Percentiles rank a stretch among this genome's conserved stretches.
Conservation (phyloP, 2,797 vertebrate genomes). For the Rhinophrynus dorsalis region DNA sequence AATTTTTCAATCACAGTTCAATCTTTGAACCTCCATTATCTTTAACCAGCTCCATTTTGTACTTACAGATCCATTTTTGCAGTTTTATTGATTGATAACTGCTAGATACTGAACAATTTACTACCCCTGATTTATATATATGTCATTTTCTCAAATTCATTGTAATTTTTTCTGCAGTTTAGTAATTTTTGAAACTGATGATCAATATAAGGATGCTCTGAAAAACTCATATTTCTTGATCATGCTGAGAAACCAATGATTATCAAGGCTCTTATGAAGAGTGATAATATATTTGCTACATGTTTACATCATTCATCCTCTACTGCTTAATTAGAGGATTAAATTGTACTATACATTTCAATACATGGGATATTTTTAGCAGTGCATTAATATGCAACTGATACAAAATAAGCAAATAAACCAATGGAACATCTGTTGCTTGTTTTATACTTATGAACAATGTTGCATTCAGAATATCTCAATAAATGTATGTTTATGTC, state of each 20-base stretch:
- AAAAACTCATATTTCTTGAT: background rate
- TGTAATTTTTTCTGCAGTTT: background rate
- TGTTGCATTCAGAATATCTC: background rate
- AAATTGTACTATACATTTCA: slow-evolving; percentile 19
- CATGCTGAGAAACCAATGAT: slow-evolving; percentile 9
- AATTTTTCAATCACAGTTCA: too few relatives aligned
- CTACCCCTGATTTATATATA: too few relatives aligned
- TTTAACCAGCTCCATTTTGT: too few relatives aligned
- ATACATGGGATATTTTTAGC: slow-evolving; percentile 1
- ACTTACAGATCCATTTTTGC: too few relatives aligned
- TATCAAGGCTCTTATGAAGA: background rate
- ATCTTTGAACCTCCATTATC: too few relatives aligned
- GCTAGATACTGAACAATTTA: too few relatives aligned
- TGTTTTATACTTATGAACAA: background rate
- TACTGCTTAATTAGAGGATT: slow-evolving; percentile 8
- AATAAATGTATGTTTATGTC: slow-evolving; percentile 29
- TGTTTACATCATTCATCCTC: slow-evolving; percentile 28
- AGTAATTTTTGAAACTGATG: background rate
- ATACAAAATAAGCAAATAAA: slow-evolving; percentile 1
- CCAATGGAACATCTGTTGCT: background rate
- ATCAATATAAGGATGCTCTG: slow-evolving; percentile 22
- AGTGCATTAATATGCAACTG: background rate
- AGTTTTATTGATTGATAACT: too few relatives aligned
- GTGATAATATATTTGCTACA: slow-evolving; percentile 4
- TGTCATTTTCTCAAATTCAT: background rate